Conservation (phyloP, 2,797 vertebrate genomes). For the Microhierax caerulescens region DNA sequence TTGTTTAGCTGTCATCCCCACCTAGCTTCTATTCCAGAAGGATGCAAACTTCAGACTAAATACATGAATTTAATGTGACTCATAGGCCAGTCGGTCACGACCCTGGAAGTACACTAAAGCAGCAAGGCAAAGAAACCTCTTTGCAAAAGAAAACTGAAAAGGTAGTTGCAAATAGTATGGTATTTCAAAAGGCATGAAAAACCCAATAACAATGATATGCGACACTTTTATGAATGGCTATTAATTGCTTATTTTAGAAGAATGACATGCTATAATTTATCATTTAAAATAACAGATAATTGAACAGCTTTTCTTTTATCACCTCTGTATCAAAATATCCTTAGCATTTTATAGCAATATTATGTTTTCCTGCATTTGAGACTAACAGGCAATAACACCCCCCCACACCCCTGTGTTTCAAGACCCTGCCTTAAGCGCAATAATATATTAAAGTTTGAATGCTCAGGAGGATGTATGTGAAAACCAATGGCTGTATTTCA, state of each 20-base stretch:
- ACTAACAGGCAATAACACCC: not conserved
- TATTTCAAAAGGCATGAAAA: not conserved
- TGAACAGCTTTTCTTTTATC: slow-evolving; percentile 50
- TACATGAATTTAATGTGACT: not conserved
- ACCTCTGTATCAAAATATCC: slow-evolving; percentile 10
- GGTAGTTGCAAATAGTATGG: not conserved
- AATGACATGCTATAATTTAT: not conserved
- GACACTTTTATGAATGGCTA: not conserved
- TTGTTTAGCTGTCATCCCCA: not conserved
- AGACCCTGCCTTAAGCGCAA: not conserved
- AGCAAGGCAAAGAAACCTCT: not conserved
- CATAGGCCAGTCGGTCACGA: not conserved
- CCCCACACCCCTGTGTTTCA: not conserved
- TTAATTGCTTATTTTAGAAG: not conserved
- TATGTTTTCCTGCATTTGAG: not conserved
- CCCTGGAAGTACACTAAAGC: not conserved
- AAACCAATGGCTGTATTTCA: not conserved
- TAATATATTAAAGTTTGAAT: not conserved
- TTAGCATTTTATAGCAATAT: not conserved
- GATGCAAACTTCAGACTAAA: not conserved
- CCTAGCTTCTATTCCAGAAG: not conserved
- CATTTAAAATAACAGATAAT: slow-evolving; percentile 45
- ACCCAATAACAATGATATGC: not conserved
- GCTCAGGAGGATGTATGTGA: not conserved
- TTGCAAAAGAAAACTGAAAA: not conserved